Evolutionary conservation across 2,888 invertebrate species (phyloP).

Genomic region (Eurytoma californica): DNA sequence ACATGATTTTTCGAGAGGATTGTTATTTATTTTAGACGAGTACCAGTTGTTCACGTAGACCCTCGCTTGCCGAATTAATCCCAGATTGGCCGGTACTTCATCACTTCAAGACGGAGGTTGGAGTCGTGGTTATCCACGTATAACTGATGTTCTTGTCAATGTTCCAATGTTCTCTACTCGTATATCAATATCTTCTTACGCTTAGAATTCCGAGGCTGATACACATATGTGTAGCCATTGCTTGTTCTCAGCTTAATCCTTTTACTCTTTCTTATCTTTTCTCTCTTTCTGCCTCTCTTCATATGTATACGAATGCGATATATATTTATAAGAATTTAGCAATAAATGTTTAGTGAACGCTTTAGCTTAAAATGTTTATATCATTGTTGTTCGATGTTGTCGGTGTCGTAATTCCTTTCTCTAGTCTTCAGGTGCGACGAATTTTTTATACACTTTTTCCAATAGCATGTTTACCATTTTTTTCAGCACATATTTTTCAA

Average conservation of each 20-base stretch:
- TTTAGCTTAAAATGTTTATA: conserved; percentile 21
- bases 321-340: neutral
- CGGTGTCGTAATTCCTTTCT: conserved; percentile 34
- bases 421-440: neutral
- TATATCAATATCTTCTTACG: conserved; percentile 34
- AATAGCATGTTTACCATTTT: conserved; percentile 9
- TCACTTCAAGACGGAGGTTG: conserved; percentile 91
- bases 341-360: conserved; percentile 15
- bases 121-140: conserved; percentile 69
- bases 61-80: conserved; percentile 94
- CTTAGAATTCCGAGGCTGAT: conserved; percentile 18
- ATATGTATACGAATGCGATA: neutral
- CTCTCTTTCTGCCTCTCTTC: conserved; percentile 15
- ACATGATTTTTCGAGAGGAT: conserved; percentile 35
- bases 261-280: neutral
- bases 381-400: conserved; percentile 38
- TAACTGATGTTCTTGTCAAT: conserved; percentile 56
- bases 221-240: conserved; percentile 4
- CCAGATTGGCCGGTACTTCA: conserved; percentile 96
- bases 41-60: conserved; percentile 82
- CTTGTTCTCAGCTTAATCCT: conserved; percentile 25
- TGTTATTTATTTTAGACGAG: conserved; percentile 51
- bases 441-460: neutral
- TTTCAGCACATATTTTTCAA: conserved; percentile 6
- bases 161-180: conserved; percentile 41